A percentile compares a stretch with the other conserved stretches of the same genome.
Conservation (phyloP, 2,797 vertebrate genomes). For the Tiaroga cobitis region DNA sequence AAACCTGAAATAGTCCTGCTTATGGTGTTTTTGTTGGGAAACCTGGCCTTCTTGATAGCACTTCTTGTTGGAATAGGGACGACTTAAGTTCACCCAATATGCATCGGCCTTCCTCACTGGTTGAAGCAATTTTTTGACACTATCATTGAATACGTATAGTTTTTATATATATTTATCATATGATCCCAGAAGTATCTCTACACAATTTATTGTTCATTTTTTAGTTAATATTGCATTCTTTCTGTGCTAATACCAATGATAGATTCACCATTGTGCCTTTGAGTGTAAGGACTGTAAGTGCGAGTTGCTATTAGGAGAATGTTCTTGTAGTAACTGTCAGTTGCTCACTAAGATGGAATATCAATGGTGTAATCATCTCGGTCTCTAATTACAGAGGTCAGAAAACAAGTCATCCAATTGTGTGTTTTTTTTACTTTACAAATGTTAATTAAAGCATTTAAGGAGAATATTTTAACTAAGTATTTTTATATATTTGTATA, state of each 20-base stretch:
- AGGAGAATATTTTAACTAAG: too few relatives aligned
- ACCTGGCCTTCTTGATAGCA: slow-evolving; percentile 74
- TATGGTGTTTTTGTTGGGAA: slow-evolving; percentile 72
- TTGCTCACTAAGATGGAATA: background rate
- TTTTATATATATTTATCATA: background rate
- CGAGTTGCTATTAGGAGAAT: background rate
- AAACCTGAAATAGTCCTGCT: slow-evolving; percentile 59
- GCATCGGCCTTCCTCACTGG: background rate
- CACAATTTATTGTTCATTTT: background rate
- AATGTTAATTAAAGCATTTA: background rate
- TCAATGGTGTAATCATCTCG: background rate
- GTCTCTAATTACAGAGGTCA: background rate
- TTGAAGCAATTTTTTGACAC: background rate
- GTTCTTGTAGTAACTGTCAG: background rate
- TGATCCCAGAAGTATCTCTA: background rate
- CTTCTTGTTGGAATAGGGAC: slow-evolving; percentile 78
- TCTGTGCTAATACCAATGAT: background rate
- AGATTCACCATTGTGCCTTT: background rate
- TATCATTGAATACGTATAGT: too few relatives aligned
- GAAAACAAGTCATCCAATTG: background rate
- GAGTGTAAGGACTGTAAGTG: background rate
- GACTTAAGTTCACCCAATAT: slow-evolving; percentile 49
- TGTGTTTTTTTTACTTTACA: background rate
- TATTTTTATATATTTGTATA: background rate
- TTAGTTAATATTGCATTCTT: background rate